phyloP scores from a whole-genome alignment of 1,140 invertebrate species.

The Cydia pomonella region DNA sequence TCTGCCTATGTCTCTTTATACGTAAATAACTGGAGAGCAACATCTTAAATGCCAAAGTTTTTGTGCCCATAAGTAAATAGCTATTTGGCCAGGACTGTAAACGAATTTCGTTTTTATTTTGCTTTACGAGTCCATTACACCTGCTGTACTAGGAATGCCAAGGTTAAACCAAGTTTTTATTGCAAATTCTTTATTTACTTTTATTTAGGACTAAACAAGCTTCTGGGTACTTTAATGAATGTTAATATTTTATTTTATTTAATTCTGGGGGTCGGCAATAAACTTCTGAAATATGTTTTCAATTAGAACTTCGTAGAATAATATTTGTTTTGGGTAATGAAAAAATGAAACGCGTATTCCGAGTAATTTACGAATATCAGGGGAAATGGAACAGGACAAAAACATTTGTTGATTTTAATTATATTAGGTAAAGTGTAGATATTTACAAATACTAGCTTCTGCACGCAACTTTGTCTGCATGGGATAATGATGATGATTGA shows the following conservation, averaged over 20 bases:
- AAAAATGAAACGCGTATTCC: not conserved
- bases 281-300: not conserved
- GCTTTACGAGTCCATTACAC: not conserved
- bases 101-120: not conserved
- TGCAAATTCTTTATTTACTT: not conserved
- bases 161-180: not conserved
- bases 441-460: not conserved
- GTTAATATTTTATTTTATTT: not conserved
- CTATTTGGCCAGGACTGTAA: not conserved
- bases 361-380: not conserved
- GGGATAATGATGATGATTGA: too few relatives aligned
- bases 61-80: not conserved
- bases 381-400: not conserved
- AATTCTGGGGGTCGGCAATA: not conserved
- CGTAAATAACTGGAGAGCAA: not conserved
- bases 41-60: not conserved
- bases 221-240: not conserved
- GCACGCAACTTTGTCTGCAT: too few relatives aligned
- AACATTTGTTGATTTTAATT: not conserved
- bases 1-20: too few relatives aligned
- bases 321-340: not conserved
- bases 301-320: not conserved
- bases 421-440: not conserved
- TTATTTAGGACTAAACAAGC: not conserved
- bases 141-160: not conserved